phyloP scores from a whole-genome alignment of 1,140 invertebrate genomes.

The Laupala kohalensis region DNA sequence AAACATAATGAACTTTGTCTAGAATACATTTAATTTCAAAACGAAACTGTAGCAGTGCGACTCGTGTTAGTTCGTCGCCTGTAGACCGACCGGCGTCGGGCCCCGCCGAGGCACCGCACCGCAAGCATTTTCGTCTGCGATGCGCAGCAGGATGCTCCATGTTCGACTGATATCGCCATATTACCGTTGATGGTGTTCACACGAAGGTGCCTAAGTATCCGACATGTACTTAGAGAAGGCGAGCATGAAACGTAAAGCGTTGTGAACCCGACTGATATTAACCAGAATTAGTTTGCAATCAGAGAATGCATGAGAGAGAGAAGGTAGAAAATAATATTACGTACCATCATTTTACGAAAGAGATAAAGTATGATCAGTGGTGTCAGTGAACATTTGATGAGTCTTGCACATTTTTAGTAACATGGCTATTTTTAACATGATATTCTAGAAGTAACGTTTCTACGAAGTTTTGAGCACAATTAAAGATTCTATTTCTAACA shows the following conservation, averaged over 20 bases:
- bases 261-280: background rate
- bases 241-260: background rate
- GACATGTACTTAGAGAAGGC: background rate
- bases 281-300: background rate
- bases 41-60: background rate
- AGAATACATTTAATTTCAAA: background rate
- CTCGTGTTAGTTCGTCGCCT: background rate
- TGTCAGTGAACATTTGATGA: background rate
- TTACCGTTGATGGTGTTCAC: background rate
- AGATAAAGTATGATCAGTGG: background rate
- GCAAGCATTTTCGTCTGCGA: background rate
- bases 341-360: background rate
- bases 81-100: background rate
- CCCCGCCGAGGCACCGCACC: too few relatives aligned
- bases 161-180: too few relatives aligned
- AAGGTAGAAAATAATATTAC: background rate
- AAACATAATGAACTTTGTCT: background rate
- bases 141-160: too few relatives aligned
- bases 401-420: background rate
- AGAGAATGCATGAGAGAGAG: background rate
- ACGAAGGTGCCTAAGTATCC: background rate
- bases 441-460: background rate
- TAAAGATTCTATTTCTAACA: background rate
- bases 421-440: background rate
- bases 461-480: background rate